Evolutionary conservation across 2,797 vertebrate genomes (phyloP).

Genomic region (Paedocypris micromegethes): DNA sequence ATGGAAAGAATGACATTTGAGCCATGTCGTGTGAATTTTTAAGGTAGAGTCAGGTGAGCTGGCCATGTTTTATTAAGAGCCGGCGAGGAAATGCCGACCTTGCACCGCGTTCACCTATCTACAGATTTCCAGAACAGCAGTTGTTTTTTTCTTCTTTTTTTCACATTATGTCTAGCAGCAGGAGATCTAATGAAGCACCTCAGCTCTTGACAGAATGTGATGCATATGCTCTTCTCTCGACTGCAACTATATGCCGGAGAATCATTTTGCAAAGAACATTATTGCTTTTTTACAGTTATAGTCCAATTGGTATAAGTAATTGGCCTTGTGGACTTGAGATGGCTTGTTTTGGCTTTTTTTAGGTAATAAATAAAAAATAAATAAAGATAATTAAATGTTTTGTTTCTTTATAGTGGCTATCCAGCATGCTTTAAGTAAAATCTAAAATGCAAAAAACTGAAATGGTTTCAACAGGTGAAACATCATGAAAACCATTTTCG

Average conservation of each 20-base stretch:
- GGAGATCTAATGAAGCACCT: conserved; percentile 12
- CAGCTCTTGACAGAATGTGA: conserved; percentile 8
- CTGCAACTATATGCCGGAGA: background rate
- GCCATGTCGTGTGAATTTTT: background rate
- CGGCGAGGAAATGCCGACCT: conserved; percentile 13
- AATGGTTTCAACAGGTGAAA: too few relatives aligned
- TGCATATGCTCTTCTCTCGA: background rate
- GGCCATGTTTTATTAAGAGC: conserved; percentile 26
- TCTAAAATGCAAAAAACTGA: too few relatives aligned
- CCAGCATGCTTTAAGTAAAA: too few relatives aligned
- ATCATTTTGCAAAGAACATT: background rate
- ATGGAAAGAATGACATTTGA: conserved; percentile 2
- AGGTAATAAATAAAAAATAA: too few relatives aligned
- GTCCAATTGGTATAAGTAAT: too few relatives aligned
- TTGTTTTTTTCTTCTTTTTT: background rate
- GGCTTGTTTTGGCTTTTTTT: too few relatives aligned
- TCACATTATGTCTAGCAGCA: conserved; percentile 1
- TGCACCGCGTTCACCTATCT: conserved; percentile 6
- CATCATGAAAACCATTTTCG: too few relatives aligned
- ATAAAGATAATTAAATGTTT: too few relatives aligned
- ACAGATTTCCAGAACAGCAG: background rate
- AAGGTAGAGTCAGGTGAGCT: conserved; percentile 1
- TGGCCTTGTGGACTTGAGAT: too few relatives aligned
- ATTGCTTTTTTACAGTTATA: too few relatives aligned
- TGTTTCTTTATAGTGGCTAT: too few relatives aligned